Conservation (phyloP, 2,113 vertebrate species). For the Grantiella picta region DNA sequence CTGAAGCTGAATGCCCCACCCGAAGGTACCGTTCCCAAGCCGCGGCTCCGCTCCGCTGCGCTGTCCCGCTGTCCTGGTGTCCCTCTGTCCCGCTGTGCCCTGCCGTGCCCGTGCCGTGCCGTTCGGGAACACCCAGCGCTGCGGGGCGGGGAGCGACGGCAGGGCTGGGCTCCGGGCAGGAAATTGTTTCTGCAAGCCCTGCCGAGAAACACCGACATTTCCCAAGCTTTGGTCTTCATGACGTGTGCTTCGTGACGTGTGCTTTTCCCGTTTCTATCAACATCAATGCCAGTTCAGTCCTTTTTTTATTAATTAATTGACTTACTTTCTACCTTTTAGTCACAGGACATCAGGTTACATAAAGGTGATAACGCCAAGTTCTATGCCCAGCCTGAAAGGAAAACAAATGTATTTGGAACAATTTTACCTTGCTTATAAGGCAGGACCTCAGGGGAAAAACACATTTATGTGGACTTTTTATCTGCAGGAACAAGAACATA, state of each 20-base stretch:
- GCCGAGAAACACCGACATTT: rapidly evolving
- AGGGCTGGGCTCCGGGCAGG: background rate
- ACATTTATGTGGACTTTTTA: background rate
- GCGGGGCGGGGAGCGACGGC: background rate
- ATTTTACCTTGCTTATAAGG: background rate
- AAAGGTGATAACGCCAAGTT: background rate
- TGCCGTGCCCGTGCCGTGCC: no score
- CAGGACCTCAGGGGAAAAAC: background rate
- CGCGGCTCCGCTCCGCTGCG: background rate
- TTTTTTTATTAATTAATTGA: background rate
- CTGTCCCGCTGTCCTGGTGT: no score
- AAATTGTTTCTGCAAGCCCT: background rate
- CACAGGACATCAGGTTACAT: no score
- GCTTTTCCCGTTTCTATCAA: background rate
- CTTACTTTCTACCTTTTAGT: background rate
- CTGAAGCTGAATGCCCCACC: rapidly evolving
- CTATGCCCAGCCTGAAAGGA: background rate
- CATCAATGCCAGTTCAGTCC: no score
- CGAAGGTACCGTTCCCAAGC: background rate
- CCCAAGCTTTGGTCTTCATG: background rate
- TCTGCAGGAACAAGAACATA: background rate
- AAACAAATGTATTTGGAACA: background rate
- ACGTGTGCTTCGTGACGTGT: background rate
- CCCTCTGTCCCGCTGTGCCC: background rate
- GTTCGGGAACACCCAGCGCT: rapidly evolving